Evolutionary conservation across 2,113 vertebrate genomes (phyloP), one percentile per base, ranked within the genome.

Genomic region (Centrocercus urophasianus): DNA sequence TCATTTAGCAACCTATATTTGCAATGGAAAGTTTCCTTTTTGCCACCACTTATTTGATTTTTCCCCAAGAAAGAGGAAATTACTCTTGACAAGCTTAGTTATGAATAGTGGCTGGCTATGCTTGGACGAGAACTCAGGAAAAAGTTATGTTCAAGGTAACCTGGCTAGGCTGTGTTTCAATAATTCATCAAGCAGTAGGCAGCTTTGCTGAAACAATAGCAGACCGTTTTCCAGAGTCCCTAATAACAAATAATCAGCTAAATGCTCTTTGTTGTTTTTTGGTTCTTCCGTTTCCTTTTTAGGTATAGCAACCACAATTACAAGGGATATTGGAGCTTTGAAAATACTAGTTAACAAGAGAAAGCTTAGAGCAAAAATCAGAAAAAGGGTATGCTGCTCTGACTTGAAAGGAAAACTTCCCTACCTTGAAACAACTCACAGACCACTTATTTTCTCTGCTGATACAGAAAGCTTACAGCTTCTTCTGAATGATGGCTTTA

Each of bases 41-140:
- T 95, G 87, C 67, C 38, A 93, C 78, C 2, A 5, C 67, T 91
- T 89, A 93, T 87, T 64, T 65, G 64, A 89, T 95, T 94, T 95
- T 96, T 95, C 87, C 93, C 71, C n/a, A 59, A 63, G 67, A 90
- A 93, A 94, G 87, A 87, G 86, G 89, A 96, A 96, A 96, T 93
- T 69, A 88, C 47, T 92, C 57, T 76, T 94, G 89, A 96, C 87
- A 93, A 89, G 50, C 19, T 70, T 70, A 77, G 89, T 95, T 94
- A 94, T 89, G 86, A 94, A 92, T 42, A 94, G 60, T 24, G 78
- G 34, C 72, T 93, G 42, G 54, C 74, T 95, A 89, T 92, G 50
- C 93, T 80, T 96, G 89, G 87, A 96, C 70, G 13, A 60, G 63
- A 89, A 60, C 73, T 80, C 67, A 79, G 93, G 95, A 93, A 94